A percentile compares a stretch with the other conserved stretches of the same genome.
Conservation (phyloP, 1,140 invertebrate species). For the Cotesia vestalis region DNA sequence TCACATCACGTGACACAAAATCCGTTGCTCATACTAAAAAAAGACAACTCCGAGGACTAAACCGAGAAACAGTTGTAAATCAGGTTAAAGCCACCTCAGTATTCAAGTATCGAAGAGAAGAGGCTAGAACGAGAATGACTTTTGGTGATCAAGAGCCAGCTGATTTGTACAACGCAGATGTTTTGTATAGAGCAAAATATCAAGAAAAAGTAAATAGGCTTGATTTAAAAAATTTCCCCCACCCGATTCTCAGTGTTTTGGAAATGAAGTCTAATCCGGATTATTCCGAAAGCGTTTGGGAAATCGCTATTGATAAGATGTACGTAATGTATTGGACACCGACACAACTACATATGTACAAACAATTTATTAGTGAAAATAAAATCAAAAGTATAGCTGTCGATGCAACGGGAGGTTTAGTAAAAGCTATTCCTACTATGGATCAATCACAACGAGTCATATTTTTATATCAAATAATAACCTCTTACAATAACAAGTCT, state of each 20-base stretch:
- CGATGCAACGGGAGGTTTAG: conserved; percentile 36
- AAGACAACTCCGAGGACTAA: conserved; percentile 28
- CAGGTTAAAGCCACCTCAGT: conserved; percentile 18
- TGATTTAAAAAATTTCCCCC: conserved; percentile 3
- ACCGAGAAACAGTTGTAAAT: conserved; percentile 15
- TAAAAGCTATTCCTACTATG: conserved; percentile 22
- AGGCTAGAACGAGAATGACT: conserved; percentile 30
- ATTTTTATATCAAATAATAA: conserved; percentile 34
- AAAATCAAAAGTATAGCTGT: conserved; percentile 28
- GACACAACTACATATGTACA: conserved; percentile 24
- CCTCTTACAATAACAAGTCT: conserved; percentile 19
- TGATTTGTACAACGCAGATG: conserved; percentile 19
- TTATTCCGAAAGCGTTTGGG: conserved; percentile 18
- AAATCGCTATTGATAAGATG: conserved; percentile 27
- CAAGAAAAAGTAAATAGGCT: conserved; percentile 26
- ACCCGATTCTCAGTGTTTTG: conserved; percentile 16
- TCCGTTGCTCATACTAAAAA: conserved; percentile 32
- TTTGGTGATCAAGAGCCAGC: conserved; percentile 34
- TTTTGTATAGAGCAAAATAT: conserved; percentile 32
- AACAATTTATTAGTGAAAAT: conserved; percentile 24
- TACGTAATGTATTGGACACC: conserved; percentile 38
- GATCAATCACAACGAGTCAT: conserved; percentile 31
- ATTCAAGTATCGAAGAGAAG: conserved; percentile 25
- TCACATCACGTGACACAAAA: conserved; percentile 30
- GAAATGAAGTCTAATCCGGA: conserved; percentile 26